Percentiles rank a stretch among this genome's conserved stretches.
phyloP scores from a whole-genome alignment of 1,140 invertebrate species.

The Drosophila subobscura region DNA sequence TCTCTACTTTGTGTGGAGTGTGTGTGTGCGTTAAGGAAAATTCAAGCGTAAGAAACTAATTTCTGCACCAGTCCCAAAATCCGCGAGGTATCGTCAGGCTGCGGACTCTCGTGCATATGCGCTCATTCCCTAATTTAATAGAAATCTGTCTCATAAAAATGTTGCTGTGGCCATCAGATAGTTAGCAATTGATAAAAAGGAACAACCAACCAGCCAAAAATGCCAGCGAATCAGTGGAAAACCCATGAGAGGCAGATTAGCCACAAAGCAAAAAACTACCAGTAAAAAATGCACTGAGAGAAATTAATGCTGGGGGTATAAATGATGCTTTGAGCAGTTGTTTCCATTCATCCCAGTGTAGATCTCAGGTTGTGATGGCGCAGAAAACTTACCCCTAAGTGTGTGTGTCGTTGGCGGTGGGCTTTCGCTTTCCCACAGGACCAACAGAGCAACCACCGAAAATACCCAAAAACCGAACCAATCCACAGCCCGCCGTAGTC shows the following conservation, averaged over 20 bases:
- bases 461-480: slow-evolving; percentile 23
- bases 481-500: neutral
- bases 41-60: slow-evolving; percentile 81
- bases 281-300: slow-evolving; percentile 16
- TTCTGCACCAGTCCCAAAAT: slow-evolving; percentile 59
- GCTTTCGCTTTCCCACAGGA: slow-evolving; percentile 64
- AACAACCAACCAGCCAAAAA: slow-evolving; percentile 26
- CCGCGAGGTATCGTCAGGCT: slow-evolving; percentile 43
- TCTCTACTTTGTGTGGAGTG: slow-evolving; percentile 34
- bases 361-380: slow-evolving; percentile 25
- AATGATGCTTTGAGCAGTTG: neutral
- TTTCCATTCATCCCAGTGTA: slow-evolving; percentile 16
- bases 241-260: slow-evolving; percentile 77
- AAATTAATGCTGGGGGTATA: neutral
- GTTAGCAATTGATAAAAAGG: slow-evolving; percentile 73
- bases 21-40: slow-evolving; percentile 69
- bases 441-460: slow-evolving; percentile 40
- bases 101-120: slow-evolving; percentile 63
- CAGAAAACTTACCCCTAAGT: slow-evolving; percentile 66
- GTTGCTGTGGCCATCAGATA: slow-evolving; percentile 72
- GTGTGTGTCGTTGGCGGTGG: slow-evolving; percentile 19
- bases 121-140: slow-evolving; percentile 70
- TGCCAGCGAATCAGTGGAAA: slow-evolving; percentile 61
- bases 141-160: slow-evolving; percentile 71
- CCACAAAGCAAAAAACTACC: slow-evolving; percentile 18